Base-by-base conservation (phyloP, 2,797 vertebrate species). In the Rhabdophis nuchalis region DNA sequence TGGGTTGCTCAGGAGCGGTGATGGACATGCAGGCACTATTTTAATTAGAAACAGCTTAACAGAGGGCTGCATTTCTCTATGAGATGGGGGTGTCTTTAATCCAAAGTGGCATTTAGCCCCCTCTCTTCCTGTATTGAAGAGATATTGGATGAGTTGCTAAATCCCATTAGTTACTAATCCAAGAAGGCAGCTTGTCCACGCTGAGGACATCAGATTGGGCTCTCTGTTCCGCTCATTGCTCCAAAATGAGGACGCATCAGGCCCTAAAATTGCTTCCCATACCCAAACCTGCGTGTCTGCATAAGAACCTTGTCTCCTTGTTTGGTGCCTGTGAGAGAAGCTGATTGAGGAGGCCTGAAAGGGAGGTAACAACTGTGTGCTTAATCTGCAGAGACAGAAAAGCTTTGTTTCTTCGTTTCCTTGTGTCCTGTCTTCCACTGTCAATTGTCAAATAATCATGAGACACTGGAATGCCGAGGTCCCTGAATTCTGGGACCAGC, bases 11-110 rank as follows among this genome's bases (percentile, higher is more conserved):
- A 77, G 29, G 41, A 53, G 14, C 72, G 36, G 50, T 94, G 94
- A 95, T 94, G 93, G 96, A 94, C 94, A 94, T 92, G 90, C 68
- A 53, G 0, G 9, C 88, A 60, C 89, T 86, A 85, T 77, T 96
- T 97, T 96, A 96, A 96, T 96, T 97, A 96, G 96, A 96, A 97
- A 95, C 95, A 95, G 96, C 95, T 97, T 96, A 96, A 93, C 88
- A 27, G 95, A 94, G 91, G 93, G 91, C 5, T 6, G 64, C 27
- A 16, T 58, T 93, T 93, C 50, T 88, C 13, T 85, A 87, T 90
- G 85, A 88, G 91, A 92, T 93, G 91, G 0, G 64, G 32, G 68
- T 46, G 86, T 90, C 89, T 93, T 93, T 91, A 86, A 93, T 91
- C 89, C 92, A 90, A 88, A 95, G 91, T 92, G 90, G 89, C 64